These are phyloP conservation scores for Germaria angustata DNA, from an alignment of 2,888 invertebrate genomes.

Conservation along the genomic window DNA sequence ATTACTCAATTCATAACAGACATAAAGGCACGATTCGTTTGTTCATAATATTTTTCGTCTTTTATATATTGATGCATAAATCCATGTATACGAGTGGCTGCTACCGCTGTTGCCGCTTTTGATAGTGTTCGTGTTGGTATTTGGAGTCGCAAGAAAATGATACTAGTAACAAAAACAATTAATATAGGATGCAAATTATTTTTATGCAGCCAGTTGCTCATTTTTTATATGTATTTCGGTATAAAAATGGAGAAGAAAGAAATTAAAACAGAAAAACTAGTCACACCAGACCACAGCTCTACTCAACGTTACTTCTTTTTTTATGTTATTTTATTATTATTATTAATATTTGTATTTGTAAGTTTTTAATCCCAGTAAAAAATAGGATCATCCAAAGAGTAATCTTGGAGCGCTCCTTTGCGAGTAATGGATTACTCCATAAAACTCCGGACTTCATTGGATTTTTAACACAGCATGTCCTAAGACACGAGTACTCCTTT, in stretches of 20 bases:
- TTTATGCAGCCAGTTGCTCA: neutral
- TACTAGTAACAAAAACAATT: conserved; percentile 3
- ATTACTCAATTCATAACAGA: conserved; percentile 60
- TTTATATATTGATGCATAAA: conserved; percentile 12
- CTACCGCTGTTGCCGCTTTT: neutral
- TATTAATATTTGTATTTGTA: conserved; percentile 30
- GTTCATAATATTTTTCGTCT: conserved; percentile 13
- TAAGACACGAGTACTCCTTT: no score
- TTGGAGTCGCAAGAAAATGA: conserved; percentile 28
- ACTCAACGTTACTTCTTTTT: conserved; percentile 5
- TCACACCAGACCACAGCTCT: conserved; percentile 43
- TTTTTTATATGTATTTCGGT: neutral
- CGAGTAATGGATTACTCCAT: no score
- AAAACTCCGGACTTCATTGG: no score
- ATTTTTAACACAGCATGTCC: no score
- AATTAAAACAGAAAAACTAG: conserved; percentile 46
- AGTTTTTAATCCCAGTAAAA: conserved; percentile 4
- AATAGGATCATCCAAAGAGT: no score
- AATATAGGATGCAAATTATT: conserved; percentile 37
- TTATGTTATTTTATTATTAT: neutral
- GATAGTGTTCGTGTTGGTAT: neutral
- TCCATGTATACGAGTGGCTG: neutral
- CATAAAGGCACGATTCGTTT: conserved; percentile 49
- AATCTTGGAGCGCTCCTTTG: no score
- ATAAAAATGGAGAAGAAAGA: conserved; percentile 37